Percentiles rank a stretch among this genome's conserved stretches.
Evolutionary conservation across 1,140 invertebrate species (phyloP).

Genomic region (Chrysoperla carnea): DNA sequence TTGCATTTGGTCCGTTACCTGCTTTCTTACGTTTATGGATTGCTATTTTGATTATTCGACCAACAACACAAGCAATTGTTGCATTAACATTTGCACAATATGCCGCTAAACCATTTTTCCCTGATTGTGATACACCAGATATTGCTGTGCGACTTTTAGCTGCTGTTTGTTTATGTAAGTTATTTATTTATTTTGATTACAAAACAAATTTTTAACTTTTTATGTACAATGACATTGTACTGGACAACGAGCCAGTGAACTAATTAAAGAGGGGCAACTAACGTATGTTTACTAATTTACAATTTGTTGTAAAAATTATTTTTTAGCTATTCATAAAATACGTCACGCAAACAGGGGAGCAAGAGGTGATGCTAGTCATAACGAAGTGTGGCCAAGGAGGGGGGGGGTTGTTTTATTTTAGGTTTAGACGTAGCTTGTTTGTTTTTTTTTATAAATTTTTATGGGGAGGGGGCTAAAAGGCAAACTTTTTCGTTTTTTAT

Average conservation of each 20-base stretch:
- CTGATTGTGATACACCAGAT: conserved; percentile 44
- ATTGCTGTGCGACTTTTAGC: conserved; percentile 48
- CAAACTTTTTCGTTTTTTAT: too few species aligned
- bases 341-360: too few species aligned
- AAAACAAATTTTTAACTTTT: too few species aligned
- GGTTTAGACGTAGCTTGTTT: too few species aligned
- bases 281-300: too few species aligned
- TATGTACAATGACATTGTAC: background rate
- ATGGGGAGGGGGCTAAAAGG: too few species aligned
- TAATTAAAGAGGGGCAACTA: background rate
- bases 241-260: background rate
- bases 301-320: too few species aligned
- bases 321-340: too few species aligned
- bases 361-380: too few species aligned
- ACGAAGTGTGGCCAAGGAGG: too few species aligned
- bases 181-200: background rate
- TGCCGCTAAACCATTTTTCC: conserved; percentile 67
- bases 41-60: conserved; percentile 66
- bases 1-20: conserved; percentile 73
- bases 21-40: conserved; percentile 82
- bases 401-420: too few species aligned
- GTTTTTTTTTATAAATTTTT: too few species aligned
- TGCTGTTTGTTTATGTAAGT: conserved; percentile 60
- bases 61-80: conserved; percentile 67
- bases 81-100: conserved; percentile 67